Evolutionary conservation across 1,140 invertebrate species (phyloP).

Genomic region (Aphelenchoides avenae): DNA sequence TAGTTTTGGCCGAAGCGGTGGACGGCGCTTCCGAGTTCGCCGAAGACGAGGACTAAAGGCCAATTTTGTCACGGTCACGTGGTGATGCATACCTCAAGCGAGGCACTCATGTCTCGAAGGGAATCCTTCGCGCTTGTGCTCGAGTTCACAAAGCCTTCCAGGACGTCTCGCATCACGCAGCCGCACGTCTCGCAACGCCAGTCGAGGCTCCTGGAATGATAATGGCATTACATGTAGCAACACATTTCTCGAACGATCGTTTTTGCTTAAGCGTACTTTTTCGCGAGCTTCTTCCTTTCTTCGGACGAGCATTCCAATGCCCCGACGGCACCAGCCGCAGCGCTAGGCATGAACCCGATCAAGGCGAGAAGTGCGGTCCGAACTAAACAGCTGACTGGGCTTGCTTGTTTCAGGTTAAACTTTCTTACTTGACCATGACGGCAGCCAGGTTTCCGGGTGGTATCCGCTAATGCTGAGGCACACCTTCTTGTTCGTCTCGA

Average conservation of each 20-base stretch:
- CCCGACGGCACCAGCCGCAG: constrained; percentile 74
- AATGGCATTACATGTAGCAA: not conserved
- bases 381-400: constrained; percentile 64
- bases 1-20: too few species aligned
- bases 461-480: constrained; percentile 93
- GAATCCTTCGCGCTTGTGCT: too few species aligned
- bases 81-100: too few species aligned
- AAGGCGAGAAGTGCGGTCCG: constrained; percentile 84
- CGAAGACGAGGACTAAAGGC: too few species aligned
- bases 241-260: constrained; percentile 1
- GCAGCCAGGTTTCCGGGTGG: constrained; percentile 94
- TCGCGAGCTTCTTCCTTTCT: constrained; percentile 76
- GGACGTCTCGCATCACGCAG: constrained; percentile 46
- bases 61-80: too few species aligned
- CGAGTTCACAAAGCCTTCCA: too few species aligned
- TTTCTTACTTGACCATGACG: constrained; percentile 77
- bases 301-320: constrained; percentile 79
- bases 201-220: constrained; percentile 45
- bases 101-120: too few species aligned
- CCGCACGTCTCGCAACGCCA: constrained; percentile 45
- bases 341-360: constrained; percentile 86
- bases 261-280: constrained; percentile 65
- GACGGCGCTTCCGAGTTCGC: too few species aligned
- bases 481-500: constrained; percentile 89
- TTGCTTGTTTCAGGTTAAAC: not conserved